Conservation (phyloP, 1,140 invertebrate species). For the Amyelois transitella region DNA sequence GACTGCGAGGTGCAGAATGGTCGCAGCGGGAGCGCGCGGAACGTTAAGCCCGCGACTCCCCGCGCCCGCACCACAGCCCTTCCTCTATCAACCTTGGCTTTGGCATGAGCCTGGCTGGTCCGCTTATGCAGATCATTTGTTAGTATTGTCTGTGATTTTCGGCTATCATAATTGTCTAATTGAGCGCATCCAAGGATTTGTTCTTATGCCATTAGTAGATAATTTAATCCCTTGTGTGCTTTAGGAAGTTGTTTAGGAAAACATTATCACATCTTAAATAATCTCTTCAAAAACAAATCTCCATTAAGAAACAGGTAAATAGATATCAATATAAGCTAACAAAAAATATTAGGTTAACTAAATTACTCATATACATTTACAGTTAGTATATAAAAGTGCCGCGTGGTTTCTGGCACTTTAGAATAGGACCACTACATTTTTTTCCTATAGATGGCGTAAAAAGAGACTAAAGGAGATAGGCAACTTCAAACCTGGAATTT, state of each 20-base stretch:
- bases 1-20: constrained; percentile 73
- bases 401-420: no score
- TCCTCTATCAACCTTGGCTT: constrained; percentile 66
- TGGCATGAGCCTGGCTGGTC: constrained; percentile 45
- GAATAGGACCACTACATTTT: no score
- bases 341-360: background rate
- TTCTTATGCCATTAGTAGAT: background rate
- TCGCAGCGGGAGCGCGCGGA: constrained; percentile 60
- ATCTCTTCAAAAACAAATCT: background rate
- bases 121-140: constrained; percentile 18
- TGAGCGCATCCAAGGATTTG: constrained; percentile 7
- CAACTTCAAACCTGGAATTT: no score
- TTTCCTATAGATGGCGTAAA: no score
- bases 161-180: constrained; percentile 2
- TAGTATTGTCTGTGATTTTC: constrained; percentile 10
- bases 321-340: background rate
- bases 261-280: background rate
- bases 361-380: no score
- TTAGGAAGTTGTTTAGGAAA: background rate
- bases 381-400: no score
- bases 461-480: no score
- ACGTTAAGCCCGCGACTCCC: constrained; percentile 55
- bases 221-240: background rate
- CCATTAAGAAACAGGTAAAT: background rate
- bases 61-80: constrained; percentile 56